Base-by-base conservation (phyloP, 1,140 invertebrate genomes). In the Carposina sasakii region DNA sequence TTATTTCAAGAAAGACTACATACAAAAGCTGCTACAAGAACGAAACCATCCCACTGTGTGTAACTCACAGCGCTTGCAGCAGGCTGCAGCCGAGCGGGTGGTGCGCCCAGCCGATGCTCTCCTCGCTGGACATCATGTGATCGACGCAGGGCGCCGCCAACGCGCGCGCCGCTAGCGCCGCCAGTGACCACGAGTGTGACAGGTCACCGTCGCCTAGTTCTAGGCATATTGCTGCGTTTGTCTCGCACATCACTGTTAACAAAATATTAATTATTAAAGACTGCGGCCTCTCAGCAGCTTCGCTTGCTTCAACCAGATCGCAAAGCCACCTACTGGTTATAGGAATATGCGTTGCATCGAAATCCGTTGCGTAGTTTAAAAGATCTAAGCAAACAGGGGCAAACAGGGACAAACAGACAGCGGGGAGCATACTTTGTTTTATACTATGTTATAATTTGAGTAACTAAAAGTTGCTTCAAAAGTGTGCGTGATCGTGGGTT, bases 71-170 rank as follows among this genome's bases (percentile, higher is more conserved):
- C 3, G 93, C 92, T 68, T 96, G 91, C 45, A 98, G 89, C 50
- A 98, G 76, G 63, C 91, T 90, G 71, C 92, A 91, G 53, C 95
- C 95, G 67, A 97, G 94, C 3, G 96, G 95, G 88, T 96, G 93
- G 15, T 87, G 74, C 8, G 89, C 86, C 91, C 93, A 95, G 23
- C 90, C 90, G 58, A 90, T 87, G 58, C 90, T 89, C 58, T 93
- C 90, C 53, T 91, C 88, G 28, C 85, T 72, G 76, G 76, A 81
- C 33, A 62, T 56, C 26, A 64, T 66, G 54, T 73, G 75, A 55
- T 67, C 86, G 47, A 51, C 46, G 33, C 60, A 63, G 36, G 55
- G 57, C 60, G 60, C 74, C 0, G 67, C 76, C 53, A 88, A 76
- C 0, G 91, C 87, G 36, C 88, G 89, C 1, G 89, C 89, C 31